Evolutionary conservation across 2,113 vertebrate genomes (phyloP).

Genomic region (Pollachius pollachius): DNA sequence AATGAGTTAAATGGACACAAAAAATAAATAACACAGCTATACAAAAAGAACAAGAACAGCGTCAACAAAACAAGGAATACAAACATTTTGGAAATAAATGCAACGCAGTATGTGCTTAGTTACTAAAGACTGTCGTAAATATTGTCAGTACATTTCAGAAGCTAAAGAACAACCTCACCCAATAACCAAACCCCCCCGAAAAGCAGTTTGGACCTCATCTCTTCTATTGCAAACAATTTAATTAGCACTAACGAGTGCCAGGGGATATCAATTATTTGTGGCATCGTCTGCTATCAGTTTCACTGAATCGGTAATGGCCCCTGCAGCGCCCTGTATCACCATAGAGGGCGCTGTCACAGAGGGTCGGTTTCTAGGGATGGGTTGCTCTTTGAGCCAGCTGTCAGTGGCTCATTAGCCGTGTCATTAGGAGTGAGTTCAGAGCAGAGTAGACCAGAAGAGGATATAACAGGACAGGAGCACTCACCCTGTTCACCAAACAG

Average conservation of each 20-base stretch:
- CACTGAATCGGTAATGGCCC: neutral
- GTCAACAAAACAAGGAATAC: slow-evolving; percentile 44
- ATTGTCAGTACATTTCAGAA: too few relatives aligned
- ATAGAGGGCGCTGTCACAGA: too few relatives aligned
- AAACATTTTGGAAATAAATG: slow-evolving; percentile 36
- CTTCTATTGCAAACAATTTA: neutral
- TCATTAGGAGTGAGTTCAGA: neutral
- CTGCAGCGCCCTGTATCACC: slow-evolving; percentile 12
- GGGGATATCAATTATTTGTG: too few relatives aligned
- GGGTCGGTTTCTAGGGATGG: too few relatives aligned
- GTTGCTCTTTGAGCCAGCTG: too few relatives aligned
- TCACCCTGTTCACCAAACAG: slow-evolving; percentile 76
- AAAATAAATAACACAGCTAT: slow-evolving; percentile 62
- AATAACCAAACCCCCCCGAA: neutral
- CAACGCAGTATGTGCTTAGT: slow-evolving; percentile 17
- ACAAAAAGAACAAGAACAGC: slow-evolving; percentile 21
- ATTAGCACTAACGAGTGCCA: neutral
- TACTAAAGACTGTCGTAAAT: too few relatives aligned
- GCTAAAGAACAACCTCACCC: too few relatives aligned
- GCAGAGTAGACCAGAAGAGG: slow-evolving; percentile 12
- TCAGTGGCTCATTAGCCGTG: too few relatives aligned
- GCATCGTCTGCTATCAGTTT: too few relatives aligned
- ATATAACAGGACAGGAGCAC: slow-evolving; percentile 37
- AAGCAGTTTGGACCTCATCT: neutral
- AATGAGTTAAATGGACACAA: slow-evolving; percentile 46